Conservation (phyloP, 1,140 invertebrate genomes). For the Cotesia vestalis region DNA sequence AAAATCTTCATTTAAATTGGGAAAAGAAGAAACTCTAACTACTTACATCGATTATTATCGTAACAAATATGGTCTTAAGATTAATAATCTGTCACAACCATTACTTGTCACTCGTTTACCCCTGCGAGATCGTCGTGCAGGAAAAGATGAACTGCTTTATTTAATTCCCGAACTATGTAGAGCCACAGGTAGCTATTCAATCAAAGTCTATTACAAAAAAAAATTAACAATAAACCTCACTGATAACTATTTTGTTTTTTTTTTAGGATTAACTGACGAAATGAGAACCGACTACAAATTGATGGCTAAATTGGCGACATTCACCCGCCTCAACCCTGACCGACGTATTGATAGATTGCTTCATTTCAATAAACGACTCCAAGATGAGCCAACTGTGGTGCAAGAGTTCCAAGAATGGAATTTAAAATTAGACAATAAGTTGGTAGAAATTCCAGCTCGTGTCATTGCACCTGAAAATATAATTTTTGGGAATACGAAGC, state of each 20-base stretch:
- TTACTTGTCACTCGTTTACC: constrained; percentile 71
- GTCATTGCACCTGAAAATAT: constrained; percentile 1
- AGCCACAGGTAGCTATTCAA: constrained; percentile 68
- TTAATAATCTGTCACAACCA: constrained; percentile 70
- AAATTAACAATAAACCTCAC: too few species aligned
- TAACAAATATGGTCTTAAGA: constrained; percentile 72
- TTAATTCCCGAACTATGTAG: constrained; percentile 80
- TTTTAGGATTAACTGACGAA: constrained; percentile 64
- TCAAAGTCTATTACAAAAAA: constrained; percentile 2
- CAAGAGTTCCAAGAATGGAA: constrained; percentile 72
- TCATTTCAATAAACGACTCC: constrained; percentile 70
- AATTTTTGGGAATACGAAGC: not conserved
- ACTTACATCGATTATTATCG: constrained; percentile 85
- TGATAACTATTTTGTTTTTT: too few species aligned
- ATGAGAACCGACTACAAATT: constrained; percentile 70
- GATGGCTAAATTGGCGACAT: constrained; percentile 70
- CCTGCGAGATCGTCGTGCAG: constrained; percentile 71
- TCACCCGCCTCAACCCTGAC: constrained; percentile 74
- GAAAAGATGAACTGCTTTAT: constrained; percentile 69
- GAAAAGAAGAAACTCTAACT: constrained; percentile 57
- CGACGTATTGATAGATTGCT: constrained; percentile 71
- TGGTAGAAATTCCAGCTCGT: constrained; percentile 59
- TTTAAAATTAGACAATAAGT: constrained; percentile 67
- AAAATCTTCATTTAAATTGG: constrained; percentile 72
- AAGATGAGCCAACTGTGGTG: constrained; percentile 62